Conservation (phyloP, 2,888 invertebrate genomes). For the Hypselothyrea guttata region DNA sequence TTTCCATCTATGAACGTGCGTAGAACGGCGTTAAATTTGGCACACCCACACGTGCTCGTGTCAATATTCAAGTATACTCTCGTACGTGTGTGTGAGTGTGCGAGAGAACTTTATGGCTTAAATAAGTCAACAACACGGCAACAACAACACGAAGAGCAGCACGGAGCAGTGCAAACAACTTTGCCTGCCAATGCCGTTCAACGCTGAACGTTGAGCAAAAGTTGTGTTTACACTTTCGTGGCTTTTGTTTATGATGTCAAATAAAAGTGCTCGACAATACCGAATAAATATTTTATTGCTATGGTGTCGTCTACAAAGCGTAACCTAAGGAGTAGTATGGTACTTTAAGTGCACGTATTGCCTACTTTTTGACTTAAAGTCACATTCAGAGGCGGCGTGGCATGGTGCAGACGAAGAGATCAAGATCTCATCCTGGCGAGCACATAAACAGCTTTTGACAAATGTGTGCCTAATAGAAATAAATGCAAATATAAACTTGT, state of each 20-base stretch:
- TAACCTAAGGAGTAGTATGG: constrained; percentile 8
- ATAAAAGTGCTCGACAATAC: constrained; percentile 79
- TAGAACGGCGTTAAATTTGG: constrained; percentile 76
- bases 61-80: constrained; percentile 56
- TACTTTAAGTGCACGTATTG: constrained; percentile 35
- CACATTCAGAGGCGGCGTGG: too few species aligned
- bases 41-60: constrained; percentile 72
- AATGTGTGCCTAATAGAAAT: constrained; percentile 77
- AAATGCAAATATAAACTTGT: constrained; percentile 78
- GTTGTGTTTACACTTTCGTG: constrained; percentile 79
- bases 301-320: constrained; percentile 45
- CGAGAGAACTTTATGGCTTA: constrained; percentile 75
- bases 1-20: constrained; percentile 59
- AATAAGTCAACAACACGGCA: constrained; percentile 74
- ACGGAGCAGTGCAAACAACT: constrained; percentile 44
- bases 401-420: constrained; percentile 40
- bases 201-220: constrained; percentile 52
- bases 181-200: constrained; percentile 27
- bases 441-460: constrained; percentile 77
- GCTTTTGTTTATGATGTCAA: constrained; percentile 78
- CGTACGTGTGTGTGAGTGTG: constrained; percentile 33
- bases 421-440: constrained; percentile 55
- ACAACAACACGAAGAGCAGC: constrained; percentile 25
- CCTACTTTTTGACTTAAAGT: constrained; percentile 34
- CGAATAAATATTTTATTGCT: constrained; percentile 78